Conservation (phyloP, 2,797 vertebrate species). For the Thaleichthys pacificus region DNA sequence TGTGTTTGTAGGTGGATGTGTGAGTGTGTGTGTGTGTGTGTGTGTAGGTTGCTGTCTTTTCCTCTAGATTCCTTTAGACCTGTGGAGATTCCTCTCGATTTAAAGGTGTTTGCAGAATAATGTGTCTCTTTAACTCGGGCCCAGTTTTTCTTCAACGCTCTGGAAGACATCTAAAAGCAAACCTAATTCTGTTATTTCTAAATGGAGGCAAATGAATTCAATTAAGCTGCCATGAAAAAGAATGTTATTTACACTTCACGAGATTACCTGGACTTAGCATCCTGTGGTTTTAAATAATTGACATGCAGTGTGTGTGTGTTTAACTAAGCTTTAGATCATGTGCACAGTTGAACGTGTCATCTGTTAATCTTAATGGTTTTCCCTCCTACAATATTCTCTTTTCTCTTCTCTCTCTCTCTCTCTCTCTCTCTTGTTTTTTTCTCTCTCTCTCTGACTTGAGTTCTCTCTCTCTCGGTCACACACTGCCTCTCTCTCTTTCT, state of each 20-base stretch:
- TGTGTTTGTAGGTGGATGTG: too few species aligned
- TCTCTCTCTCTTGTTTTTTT: slow-evolving; percentile 28
- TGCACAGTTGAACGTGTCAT: slow-evolving; percentile 74
- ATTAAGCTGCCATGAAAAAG: slow-evolving; percentile 66
- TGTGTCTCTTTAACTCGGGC: slow-evolving; percentile 21
- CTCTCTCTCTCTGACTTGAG: background rate
- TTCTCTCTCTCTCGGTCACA: slow-evolving; percentile 17
- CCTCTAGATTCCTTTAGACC: slow-evolving; percentile 2
- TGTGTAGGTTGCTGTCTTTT: background rate
- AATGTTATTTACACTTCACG: slow-evolving; percentile 72
- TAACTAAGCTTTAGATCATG: slow-evolving; percentile 72
- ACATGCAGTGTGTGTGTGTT: slow-evolving; percentile 72
- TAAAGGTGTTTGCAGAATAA: slow-evolving; percentile 13
- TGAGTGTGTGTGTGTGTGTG: too few species aligned
- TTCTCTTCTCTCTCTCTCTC: slow-evolving; percentile 9
- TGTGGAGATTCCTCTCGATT: background rate
- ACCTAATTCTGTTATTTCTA: slow-evolving; percentile 60
- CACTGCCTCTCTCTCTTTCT: slow-evolving; percentile 34
- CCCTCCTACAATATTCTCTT: slow-evolving; percentile 48
- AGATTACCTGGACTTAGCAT: slow-evolving; percentile 74
- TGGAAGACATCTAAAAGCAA: slow-evolving; percentile 40
- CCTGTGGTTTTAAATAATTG: slow-evolving; percentile 72
- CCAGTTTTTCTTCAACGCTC: slow-evolving; percentile 38
- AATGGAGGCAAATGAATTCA: slow-evolving; percentile 64
- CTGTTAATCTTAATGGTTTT: slow-evolving; percentile 69